Conservation (phyloP, 1,140 invertebrate species). For the Macrotrachela quadricornifera region DNA sequence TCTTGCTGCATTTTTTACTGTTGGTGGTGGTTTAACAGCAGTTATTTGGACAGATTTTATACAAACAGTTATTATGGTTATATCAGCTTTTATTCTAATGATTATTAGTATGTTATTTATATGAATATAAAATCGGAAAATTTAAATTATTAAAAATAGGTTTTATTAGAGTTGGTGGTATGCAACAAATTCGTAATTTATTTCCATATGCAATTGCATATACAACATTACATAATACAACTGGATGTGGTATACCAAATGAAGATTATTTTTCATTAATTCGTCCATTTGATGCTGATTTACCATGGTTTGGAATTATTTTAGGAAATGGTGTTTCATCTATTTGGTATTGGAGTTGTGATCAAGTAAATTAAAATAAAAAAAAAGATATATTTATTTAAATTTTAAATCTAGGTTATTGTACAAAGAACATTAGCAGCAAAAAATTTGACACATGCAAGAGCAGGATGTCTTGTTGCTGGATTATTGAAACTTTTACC, state of each 20-base stretch:
- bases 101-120: conserved; percentile 21
- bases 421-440: conserved; percentile 37
- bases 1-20: conserved; percentile 21
- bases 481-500: conserved; percentile 38
- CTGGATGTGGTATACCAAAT: conserved; percentile 22
- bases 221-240: conserved; percentile 12
- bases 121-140: conserved; percentile 8
- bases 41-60: conserved; percentile 41
- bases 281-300: conserved; percentile 23
- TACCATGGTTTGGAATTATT: conserved; percentile 36
- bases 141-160: conserved; percentile 13
- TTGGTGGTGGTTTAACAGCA: conserved; percentile 32
- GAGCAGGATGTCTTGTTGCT: conserved; percentile 36
- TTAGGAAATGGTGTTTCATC: conserved; percentile 33
- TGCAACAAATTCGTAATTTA: conserved; percentile 22
- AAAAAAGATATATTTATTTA: neutral
- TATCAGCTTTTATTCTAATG: conserved; percentile 36
- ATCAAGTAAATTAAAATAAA: neutral
- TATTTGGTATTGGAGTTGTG: conserved; percentile 39
- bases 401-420: conserved; percentile 29
- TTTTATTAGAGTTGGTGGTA: conserved; percentile 34
- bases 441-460: conserved; percentile 36
- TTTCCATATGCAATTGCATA: conserved; percentile 25
- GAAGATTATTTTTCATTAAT: conserved; percentile 35
- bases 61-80: conserved; percentile 38